phyloP scores from a whole-genome alignment of 2,888 invertebrate genomes.

The Acronicta leporina region DNA sequence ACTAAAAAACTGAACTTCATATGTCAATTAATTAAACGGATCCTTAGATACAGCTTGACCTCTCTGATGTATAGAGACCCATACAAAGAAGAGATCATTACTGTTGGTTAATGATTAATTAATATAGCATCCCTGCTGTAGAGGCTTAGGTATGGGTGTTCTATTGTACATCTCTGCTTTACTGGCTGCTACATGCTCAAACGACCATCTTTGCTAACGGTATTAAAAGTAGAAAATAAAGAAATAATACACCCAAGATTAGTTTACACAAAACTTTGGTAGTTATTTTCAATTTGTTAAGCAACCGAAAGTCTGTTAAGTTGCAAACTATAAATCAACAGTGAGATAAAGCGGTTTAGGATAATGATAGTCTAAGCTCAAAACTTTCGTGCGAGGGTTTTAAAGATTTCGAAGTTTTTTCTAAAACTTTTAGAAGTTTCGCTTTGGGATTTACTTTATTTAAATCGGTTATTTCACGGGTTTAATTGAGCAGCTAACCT shows the following conservation, averaged over 20 bases:
- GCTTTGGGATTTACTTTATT: constrained; percentile 11
- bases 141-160: too few relatives aligned
- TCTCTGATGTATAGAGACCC: too few relatives aligned
- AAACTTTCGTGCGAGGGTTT: constrained; percentile 34
- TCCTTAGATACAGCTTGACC: too few relatives aligned
- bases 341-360: constrained; percentile 52
- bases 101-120: too few relatives aligned
- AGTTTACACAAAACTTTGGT: constrained; percentile 13
- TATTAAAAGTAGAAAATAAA: constrained; percentile 7
- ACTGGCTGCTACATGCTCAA: neutral
- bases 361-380: constrained; percentile 51
- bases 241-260: neutral
- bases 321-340: constrained; percentile 56
- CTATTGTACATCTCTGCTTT: too few relatives aligned
- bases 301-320: constrained; percentile 44
- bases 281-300: constrained; percentile 44
- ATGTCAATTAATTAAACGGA: too few relatives aligned
- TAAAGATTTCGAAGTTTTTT: constrained; percentile 44
- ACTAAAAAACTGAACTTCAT: too few relatives aligned
- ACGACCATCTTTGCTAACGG: neutral
- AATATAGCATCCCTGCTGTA: too few relatives aligned
- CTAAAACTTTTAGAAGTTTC: constrained; percentile 24
- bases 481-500: constrained; percentile 17
- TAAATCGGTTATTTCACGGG: constrained; percentile 8
- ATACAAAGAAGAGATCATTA: too few relatives aligned